Evolutionary conservation across 2,888 invertebrate genomes (phyloP).

Genomic region (Hirudinaria manillensis): DNA sequence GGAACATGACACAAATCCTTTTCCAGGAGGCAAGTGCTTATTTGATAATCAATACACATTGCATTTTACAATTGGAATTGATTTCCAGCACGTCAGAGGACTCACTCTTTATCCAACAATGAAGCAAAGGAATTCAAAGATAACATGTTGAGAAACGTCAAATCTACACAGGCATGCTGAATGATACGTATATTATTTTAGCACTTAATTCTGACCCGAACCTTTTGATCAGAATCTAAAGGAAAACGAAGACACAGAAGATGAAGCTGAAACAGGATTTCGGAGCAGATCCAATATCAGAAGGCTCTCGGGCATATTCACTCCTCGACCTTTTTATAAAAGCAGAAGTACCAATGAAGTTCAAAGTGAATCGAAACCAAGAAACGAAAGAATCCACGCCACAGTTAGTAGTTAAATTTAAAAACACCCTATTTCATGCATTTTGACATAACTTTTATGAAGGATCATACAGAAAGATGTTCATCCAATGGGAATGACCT

Average conservation of each 20-base stretch:
- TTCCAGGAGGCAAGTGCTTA: too few relatives aligned
- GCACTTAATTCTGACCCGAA: too few relatives aligned
- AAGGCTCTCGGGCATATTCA: conserved; percentile 30
- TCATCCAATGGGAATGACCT: too few relatives aligned
- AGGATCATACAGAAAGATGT: too few relatives aligned
- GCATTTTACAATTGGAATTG: background rate
- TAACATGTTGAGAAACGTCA: conserved; percentile 8
- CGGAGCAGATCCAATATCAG: conserved; percentile 8
- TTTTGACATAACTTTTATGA: too few relatives aligned
- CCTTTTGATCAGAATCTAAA: background rate
- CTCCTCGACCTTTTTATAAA: conserved; percentile 29
- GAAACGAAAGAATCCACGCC: too few relatives aligned
- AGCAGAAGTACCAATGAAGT: conserved; percentile 14
- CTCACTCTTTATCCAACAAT: background rate
- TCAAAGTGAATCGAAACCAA: background rate
- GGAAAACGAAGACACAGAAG: background rate
- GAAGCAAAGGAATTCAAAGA: background rate
- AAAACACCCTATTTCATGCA: too few relatives aligned
- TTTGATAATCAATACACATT: background rate
- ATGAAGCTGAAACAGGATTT: background rate
- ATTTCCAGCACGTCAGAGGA: conserved; percentile 6
- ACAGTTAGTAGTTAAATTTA: too few relatives aligned
- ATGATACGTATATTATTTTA: background rate
- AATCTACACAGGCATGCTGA: conserved; percentile 1
- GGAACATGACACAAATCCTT: background rate